Conservation (phyloP, 2,797 vertebrate species). For the Lutjanus campechanus region DNA sequence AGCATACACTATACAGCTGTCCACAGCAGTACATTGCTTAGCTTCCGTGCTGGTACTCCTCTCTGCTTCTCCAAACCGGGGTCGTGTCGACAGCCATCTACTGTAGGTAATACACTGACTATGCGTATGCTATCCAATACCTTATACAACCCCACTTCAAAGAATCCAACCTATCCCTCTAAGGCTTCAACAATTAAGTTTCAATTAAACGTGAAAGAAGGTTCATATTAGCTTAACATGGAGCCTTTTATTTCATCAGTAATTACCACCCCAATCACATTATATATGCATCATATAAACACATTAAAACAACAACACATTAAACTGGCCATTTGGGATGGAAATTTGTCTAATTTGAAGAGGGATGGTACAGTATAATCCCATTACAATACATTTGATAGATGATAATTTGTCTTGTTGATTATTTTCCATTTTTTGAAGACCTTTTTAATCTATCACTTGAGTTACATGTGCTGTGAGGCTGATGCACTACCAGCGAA, state of each 20-base stretch:
- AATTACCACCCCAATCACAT: conserved; percentile 19
- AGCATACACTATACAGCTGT: too few relatives aligned
- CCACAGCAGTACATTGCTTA: too few relatives aligned
- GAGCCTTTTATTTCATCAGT: conserved; percentile 7
- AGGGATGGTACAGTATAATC: conserved; percentile 33
- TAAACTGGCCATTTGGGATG: conserved; percentile 19
- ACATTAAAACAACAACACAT: conserved; percentile 34
- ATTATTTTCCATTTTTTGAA: conserved; percentile 2
- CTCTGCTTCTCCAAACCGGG: too few relatives aligned
- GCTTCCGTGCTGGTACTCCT: too few relatives aligned
- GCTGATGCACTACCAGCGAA: not conserved
- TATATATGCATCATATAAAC: conserved; percentile 34
- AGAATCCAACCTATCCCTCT: too few relatives aligned
- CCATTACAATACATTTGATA: conserved; percentile 27
- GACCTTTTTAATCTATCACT: conserved; percentile 3
- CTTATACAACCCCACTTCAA: too few relatives aligned
- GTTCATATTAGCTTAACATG: not conserved
- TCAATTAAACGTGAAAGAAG: not conserved
- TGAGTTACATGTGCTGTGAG: not conserved
- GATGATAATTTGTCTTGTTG: conserved; percentile 24
- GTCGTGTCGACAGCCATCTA: too few relatives aligned
- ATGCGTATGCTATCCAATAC: too few relatives aligned
- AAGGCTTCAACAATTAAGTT: not conserved
- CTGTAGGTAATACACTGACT: too few relatives aligned
- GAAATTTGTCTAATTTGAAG: conserved; percentile 25